Conservation (phyloP, 2,113 vertebrate species). For the Sialia sialis region DNA sequence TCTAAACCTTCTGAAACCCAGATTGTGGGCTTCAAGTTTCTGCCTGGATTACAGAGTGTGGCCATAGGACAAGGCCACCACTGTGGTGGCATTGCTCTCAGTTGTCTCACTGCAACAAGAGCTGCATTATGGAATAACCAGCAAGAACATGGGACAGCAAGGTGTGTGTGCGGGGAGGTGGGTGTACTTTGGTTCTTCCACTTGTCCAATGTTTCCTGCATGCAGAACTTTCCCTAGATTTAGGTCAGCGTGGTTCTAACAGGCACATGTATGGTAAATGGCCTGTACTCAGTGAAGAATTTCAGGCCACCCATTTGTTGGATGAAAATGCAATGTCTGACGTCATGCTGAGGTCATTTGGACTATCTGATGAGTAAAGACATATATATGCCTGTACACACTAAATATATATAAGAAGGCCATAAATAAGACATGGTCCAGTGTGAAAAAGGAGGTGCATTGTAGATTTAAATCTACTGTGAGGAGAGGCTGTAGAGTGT, state of each 20-base stretch:
- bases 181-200: background rate
- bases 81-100: background rate
- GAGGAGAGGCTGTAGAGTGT: background rate
- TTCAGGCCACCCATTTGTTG: background rate
- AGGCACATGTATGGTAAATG: accelerated
- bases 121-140: background rate
- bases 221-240: background rate
- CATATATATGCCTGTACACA: background rate
- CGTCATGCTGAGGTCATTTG: background rate
- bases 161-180: no score
- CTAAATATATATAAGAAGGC: no score
- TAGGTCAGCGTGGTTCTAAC: background rate
- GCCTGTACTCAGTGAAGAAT: background rate
- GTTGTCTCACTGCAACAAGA: background rate
- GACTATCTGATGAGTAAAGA: background rate
- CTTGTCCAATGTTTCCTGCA: background rate
- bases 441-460: background rate
- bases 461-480: background rate
- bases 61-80: background rate
- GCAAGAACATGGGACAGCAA: background rate
- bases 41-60: background rate
- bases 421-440: background rate
- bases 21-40: background rate
- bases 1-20: background rate
- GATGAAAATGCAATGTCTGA: background rate